Evolutionary conservation across 2,888 invertebrate species (phyloP), one percentile per base, ranked within the genome.

Genomic region (Trisateles emortualis): DNA sequence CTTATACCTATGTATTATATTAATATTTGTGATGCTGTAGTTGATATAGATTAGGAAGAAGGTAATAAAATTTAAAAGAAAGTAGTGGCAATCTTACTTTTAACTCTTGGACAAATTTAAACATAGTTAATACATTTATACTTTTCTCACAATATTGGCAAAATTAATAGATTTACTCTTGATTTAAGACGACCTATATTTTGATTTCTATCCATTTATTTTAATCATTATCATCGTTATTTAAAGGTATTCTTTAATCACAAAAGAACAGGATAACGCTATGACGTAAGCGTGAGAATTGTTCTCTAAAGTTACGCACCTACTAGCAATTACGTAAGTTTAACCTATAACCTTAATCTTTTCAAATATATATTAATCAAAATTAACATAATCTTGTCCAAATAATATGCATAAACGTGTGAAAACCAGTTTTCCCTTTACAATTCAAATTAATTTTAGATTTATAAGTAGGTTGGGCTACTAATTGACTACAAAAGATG

Each of bases 401-500:
- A 43, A 30, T 35, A 14, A 32, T 11, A 9, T 14, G 26, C 14
- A 24, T 17, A 46, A 43, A 14, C 6, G 13, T 9, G 0, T 26
- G 22, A 17, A 47, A 36, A 24, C 16, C 36, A 29, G 19, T 39
- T 41, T 46, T 48, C 41, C 45, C 45, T 19, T 30, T 14, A 19
- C n/a, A 44, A 57, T 46, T n/a, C 24, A 4, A 45, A 48, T 51
- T 30, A 47, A 14, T 33, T 32, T 46, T 16, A 30, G 9, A 26
- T 55, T 19, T 19, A 14, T 52, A 57, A 57, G 39, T 64, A 57
- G 50, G 52, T 61, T 57, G 62, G 17, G 32, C 44, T 67, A 56
- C 49, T 68, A 65, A 68, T 66, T 64, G 68, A 55, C 55, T 48
- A 68, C 55, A 49, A 46, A 59, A 59, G 68, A 66, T 66, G 68